phyloP scores from a whole-genome alignment of 2,113 vertebrate species.

The Herpetotheres cachinnans region DNA sequence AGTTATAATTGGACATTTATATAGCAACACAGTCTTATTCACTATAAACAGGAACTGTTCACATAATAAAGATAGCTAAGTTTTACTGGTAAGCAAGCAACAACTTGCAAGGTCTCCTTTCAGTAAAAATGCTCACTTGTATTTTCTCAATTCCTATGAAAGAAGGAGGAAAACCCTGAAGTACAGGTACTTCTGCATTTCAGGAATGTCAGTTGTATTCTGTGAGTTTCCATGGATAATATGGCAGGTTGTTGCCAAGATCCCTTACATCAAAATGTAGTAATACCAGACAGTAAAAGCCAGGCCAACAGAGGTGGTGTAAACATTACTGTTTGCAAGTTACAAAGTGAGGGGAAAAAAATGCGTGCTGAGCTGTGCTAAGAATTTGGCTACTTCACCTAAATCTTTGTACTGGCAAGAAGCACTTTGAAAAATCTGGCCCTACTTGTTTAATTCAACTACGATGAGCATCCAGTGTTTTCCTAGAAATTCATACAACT shows the following conservation, averaged over 20 bases:
- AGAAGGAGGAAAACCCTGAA: neutral
- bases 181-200: neutral
- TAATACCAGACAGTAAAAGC: neutral
- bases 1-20: neutral
- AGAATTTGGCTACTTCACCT: neutral
- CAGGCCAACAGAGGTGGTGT: neutral
- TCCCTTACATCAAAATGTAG: neutral
- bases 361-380: neutral
- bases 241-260: neutral
- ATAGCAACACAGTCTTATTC: neutral
- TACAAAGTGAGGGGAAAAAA: neutral
- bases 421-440: neutral
- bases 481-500: neutral
- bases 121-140: neutral
- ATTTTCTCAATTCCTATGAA: neutral
- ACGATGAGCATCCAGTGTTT: neutral
- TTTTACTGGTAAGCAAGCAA: neutral
- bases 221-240: neutral
- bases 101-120: neutral
- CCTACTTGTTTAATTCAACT: neutral
- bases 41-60: neutral
- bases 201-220: neutral
- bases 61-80: neutral
- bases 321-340: neutral
- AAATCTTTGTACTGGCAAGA: neutral